These are phyloP conservation scores for Phylloscopus trochilus DNA, from an alignment of 2,113 vertebrate genomes.

Conservation along the genomic window DNA sequence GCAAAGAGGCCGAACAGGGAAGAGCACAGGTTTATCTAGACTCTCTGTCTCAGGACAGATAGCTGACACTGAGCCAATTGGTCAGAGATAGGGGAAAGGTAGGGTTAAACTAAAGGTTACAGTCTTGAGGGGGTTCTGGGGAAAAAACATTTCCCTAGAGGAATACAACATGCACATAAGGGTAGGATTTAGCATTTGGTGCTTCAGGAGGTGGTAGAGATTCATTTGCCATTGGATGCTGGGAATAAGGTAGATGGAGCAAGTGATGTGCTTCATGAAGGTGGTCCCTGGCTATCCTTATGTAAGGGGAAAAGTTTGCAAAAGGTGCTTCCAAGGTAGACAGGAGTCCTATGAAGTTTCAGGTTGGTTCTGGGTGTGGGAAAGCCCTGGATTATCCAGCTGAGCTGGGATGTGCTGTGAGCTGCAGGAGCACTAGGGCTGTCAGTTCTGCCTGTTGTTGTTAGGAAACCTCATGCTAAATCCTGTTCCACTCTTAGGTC, in stretches of 20 bases:
- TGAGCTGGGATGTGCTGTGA: not conserved
- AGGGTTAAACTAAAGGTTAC: no score
- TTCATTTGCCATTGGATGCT: not conserved
- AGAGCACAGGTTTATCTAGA: no score
- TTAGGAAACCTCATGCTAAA: not conserved
- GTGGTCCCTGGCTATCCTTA: not conserved
- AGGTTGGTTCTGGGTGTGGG: not conserved
- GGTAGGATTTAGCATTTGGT: not conserved
- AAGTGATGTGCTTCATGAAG: not conserved
- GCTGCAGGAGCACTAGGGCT: not conserved
- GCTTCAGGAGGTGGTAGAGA: not conserved
- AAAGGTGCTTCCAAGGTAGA: not conserved
- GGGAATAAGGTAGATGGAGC: not conserved
- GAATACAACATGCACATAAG: fast-evolving
- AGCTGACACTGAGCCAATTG: no score
- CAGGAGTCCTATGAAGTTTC: not conserved
- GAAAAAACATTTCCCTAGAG: no score
- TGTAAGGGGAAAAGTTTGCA: not conserved
- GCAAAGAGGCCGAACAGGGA: no score
- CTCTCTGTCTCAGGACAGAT: no score
- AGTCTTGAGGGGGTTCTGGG: no score
- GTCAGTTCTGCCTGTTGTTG: not conserved
- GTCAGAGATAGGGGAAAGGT: no score
- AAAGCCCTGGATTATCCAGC: not conserved
- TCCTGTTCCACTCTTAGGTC: not conserved